Evolutionary conservation across 1,140 invertebrate species (phyloP).

Genomic region (Apolygus lucorum): DNA sequence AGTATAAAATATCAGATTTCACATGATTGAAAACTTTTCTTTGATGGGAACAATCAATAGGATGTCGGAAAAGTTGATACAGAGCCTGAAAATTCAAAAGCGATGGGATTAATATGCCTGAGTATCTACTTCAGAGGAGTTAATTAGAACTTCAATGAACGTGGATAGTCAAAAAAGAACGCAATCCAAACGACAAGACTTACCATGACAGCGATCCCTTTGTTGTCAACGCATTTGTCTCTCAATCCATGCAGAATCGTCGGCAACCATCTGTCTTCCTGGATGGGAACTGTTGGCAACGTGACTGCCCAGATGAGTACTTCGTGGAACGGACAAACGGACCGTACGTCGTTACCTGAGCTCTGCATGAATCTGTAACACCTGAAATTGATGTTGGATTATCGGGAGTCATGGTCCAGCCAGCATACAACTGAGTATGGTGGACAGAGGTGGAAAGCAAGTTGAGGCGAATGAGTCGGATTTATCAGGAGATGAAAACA

Average conservation of each 20-base stretch:
- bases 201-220: background rate
- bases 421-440: no score
- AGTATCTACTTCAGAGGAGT: no score
- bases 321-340: background rate
- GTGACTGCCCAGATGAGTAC: background rate
- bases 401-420: no score
- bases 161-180: no score
- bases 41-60: background rate
- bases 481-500: no score
- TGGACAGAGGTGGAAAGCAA: no score
- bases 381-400: slow-evolving; percentile 1
- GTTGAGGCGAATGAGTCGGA: background rate
- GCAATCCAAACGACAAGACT: no score
- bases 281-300: background rate
- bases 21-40: slow-evolving; percentile 6
- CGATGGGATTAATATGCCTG: no score
- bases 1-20: background rate
- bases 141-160: no score
- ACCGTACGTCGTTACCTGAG: background rate
- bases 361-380: background rate
- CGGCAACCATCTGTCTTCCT: background rate
- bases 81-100: background rate
- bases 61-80: background rate
- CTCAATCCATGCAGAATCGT: background rate
- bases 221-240: background rate